Evolutionary conservation across 2,113 vertebrate species (phyloP).

Genomic region (Tachysurus vachellii): DNA sequence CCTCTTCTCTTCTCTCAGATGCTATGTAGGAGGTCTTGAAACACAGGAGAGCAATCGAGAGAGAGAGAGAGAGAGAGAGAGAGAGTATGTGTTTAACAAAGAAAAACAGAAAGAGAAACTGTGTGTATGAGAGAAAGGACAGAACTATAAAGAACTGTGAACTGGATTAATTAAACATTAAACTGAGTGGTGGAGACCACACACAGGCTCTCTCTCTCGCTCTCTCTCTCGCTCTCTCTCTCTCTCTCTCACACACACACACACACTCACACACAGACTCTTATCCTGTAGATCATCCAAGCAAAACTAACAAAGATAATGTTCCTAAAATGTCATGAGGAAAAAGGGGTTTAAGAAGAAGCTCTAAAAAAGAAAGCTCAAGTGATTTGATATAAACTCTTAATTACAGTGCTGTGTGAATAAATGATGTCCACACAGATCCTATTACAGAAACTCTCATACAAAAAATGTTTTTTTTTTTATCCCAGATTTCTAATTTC

Average conservation of each 20-base stretch:
- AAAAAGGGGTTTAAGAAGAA: not conserved
- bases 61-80: not conserved
- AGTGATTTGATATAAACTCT: not conserved
- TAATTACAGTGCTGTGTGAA: not conserved
- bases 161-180: constrained; percentile 36
- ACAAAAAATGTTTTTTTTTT: not conserved
- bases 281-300: not conserved
- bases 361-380: not conserved
- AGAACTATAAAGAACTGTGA: constrained; percentile 4
- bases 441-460: not conserved
- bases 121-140: constrained; percentile 15
- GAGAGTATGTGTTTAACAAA: not conserved
- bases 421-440: not conserved
- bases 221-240: constrained; percentile 3
- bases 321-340: not conserved
- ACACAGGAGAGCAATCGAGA: not conserved
- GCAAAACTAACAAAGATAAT: constrained; percentile 7
- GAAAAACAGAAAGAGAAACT: not conserved
- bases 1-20: too few relatives aligned
- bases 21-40: too few relatives aligned
- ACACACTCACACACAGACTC: not conserved
- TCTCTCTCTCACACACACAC: not conserved
- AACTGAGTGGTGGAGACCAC: constrained; percentile 41
- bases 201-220: constrained; percentile 29
- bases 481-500: not conserved